Conservation (phyloP, 1,140 invertebrate species). For the Achroia grisella region DNA sequence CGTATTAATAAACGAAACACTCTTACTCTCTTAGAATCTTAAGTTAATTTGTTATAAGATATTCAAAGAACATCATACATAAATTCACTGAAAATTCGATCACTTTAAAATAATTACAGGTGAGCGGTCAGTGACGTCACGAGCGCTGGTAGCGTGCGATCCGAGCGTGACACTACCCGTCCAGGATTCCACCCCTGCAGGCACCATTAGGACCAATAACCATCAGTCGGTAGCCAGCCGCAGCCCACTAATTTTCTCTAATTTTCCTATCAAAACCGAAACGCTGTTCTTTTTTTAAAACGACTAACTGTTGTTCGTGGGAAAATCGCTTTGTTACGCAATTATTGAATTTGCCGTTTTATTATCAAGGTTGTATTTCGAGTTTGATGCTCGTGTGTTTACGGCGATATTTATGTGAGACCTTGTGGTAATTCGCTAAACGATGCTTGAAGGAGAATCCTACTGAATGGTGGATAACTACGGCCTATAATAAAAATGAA, state of each 20-base stretch:
- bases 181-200: slow-evolving; percentile 47
- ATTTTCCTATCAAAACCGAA: slow-evolving; percentile 68
- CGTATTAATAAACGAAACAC: too few relatives aligned
- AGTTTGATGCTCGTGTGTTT: background rate
- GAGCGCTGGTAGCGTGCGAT: slow-evolving; percentile 40
- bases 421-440: slow-evolving; percentile 46
- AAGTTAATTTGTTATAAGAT: too few relatives aligned
- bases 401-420: slow-evolving; percentile 16
- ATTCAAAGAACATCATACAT: too few relatives aligned
- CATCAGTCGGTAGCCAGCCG: slow-evolving; percentile 55
- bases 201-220: slow-evolving; percentile 66
- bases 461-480: slow-evolving; percentile 13
- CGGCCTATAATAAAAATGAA: slow-evolving; percentile 1
- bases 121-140: slow-evolving; percentile 15
- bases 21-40: too few relatives aligned
- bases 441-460: slow-evolving; percentile 42
- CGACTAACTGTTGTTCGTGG: slow-evolving; percentile 43
- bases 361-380: too few relatives aligned
- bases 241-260: slow-evolving; percentile 64
- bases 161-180: slow-evolving; percentile 43
- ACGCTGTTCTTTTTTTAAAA: slow-evolving; percentile 38
- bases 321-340: slow-evolving; percentile 47
- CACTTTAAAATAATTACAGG: too few relatives aligned
- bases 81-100: too few relatives aligned
- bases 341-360: slow-evolving; percentile 35